phyloP scores from a whole-genome alignment of 2,113 vertebrate species.

The Cheirogaleus medius region DNA sequence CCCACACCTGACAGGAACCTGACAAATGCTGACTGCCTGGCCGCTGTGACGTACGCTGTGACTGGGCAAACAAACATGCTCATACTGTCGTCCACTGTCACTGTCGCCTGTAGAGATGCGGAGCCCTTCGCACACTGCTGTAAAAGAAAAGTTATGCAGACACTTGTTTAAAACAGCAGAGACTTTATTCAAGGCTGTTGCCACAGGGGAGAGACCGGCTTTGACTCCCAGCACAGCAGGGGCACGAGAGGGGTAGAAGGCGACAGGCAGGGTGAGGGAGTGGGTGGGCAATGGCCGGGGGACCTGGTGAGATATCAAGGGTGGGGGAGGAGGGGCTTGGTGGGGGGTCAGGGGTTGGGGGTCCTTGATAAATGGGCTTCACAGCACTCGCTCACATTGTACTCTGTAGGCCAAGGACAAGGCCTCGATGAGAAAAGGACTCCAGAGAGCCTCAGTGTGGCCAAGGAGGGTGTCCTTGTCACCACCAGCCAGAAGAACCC shows the following conservation, averaged over 20 bases:
- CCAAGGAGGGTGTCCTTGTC: not conserved
- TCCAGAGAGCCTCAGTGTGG: not conserved
- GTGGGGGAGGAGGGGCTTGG: not conserved
- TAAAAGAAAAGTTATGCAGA: not conserved
- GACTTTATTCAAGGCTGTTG: not conserved
- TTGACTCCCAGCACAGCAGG: not conserved
- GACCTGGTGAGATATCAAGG: too few species aligned
- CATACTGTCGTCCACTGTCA: too few species aligned
- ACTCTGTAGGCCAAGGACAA: not conserved
- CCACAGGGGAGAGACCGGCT: not conserved
- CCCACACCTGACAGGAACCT: not conserved
- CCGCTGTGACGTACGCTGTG: not conserved
- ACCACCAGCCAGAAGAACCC: too few species aligned
- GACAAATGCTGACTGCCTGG: not conserved
- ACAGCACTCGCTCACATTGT: not conserved
- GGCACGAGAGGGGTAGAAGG: not conserved
- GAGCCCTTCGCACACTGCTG: not conserved
- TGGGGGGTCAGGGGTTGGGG: too few species aligned
- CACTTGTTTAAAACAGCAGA: not conserved
- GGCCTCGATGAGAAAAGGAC: not conserved
- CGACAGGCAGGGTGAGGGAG: not conserved
- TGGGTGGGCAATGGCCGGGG: not conserved
- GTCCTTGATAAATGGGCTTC: not conserved
- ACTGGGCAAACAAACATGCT: not conserved
- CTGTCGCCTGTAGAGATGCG: not conserved